phyloP scores from a whole-genome alignment of 1,140 invertebrate species.

The Drosophila willistoni region DNA sequence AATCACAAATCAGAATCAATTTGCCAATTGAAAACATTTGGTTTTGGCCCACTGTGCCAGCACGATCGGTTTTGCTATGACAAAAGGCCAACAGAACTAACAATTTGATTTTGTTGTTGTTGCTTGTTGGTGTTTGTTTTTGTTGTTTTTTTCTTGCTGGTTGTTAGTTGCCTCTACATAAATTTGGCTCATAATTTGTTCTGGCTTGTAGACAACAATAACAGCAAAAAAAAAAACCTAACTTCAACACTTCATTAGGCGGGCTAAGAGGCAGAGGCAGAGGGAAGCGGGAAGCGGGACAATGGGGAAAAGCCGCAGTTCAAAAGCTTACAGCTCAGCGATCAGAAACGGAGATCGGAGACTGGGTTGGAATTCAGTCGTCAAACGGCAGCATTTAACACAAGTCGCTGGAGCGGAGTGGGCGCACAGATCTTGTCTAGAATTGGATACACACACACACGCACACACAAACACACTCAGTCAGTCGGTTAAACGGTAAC shows the following conservation, averaged over 20 bases:
- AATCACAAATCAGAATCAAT: constrained; percentile 46
- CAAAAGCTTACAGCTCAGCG: constrained; percentile 63
- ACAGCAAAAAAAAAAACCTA: constrained; percentile 33
- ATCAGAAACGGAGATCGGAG: constrained; percentile 49
- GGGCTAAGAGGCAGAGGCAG: constrained; percentile 28
- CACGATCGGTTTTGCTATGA: constrained; percentile 23
- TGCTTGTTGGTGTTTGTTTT: not conserved
- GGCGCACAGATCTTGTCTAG: constrained; percentile 29
- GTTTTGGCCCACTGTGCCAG: constrained; percentile 45
- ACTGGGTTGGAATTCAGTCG: constrained; percentile 54
- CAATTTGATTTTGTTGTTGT: constrained; percentile 39
- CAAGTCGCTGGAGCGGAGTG: constrained; percentile 63
- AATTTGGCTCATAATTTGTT: constrained; percentile 69
- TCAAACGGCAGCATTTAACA: constrained; percentile 75
- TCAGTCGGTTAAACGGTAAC: not conserved
- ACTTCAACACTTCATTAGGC: constrained; percentile 61
- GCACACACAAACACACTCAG: not conserved
- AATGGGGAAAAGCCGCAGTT: constrained; percentile 34
- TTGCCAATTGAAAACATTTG: constrained; percentile 28
- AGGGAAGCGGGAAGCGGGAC: constrained; percentile 8
- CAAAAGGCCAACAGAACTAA: constrained; percentile 53
- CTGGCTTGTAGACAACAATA: constrained; percentile 42
- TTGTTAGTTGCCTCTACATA: constrained; percentile 22
- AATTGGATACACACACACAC: constrained; percentile 25
- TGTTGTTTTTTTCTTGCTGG: constrained; percentile 7